Evolutionary conservation across 2,797 vertebrate genomes (phyloP).

Genomic region (Chelidonichthys spinosus): DNA sequence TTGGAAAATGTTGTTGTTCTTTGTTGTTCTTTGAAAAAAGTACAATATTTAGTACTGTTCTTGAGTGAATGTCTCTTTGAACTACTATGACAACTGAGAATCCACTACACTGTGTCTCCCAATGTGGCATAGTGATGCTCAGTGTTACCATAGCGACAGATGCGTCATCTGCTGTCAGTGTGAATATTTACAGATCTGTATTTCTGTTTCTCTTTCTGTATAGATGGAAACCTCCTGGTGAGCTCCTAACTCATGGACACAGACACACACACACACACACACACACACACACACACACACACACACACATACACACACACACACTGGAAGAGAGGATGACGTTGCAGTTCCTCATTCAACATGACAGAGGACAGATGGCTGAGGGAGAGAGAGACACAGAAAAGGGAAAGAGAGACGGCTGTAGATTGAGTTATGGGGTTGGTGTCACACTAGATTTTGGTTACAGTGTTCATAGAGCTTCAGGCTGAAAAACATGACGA

Average conservation of each 20-base stretch:
- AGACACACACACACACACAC: constrained; percentile 19
- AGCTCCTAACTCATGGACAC: constrained; percentile 18
- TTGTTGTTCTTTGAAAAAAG: too few relatives aligned
- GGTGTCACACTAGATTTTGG: constrained; percentile 70
- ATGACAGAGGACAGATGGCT: constrained; percentile 68
- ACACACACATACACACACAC: constrained; percentile 1
- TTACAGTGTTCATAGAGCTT: constrained; percentile 63
- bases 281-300: constrained; percentile 5
- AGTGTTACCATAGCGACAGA: constrained; percentile 37
- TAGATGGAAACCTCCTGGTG: constrained; percentile 53
- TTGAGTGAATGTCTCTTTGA: not conserved
- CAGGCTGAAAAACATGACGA: constrained; percentile 52
- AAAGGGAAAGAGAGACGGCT: constrained; percentile 3
- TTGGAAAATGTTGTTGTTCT: too few relatives aligned
- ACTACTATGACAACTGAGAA: not conserved
- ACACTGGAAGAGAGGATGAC: constrained; percentile 11
- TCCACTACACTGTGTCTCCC: not conserved
- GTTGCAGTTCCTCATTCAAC: constrained; percentile 55
- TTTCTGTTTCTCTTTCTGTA: constrained; percentile 33
- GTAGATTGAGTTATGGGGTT: constrained; percentile 62
- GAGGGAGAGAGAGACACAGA: constrained; percentile 30
- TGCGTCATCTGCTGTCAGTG: constrained; percentile 38
- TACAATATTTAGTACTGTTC: too few relatives aligned
- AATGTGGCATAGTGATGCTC: not conserved
- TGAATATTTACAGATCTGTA: constrained; percentile 47